phyloP scores from a whole-genome alignment of 2,888 invertebrate species.

The Trachelus iudaicus region DNA sequence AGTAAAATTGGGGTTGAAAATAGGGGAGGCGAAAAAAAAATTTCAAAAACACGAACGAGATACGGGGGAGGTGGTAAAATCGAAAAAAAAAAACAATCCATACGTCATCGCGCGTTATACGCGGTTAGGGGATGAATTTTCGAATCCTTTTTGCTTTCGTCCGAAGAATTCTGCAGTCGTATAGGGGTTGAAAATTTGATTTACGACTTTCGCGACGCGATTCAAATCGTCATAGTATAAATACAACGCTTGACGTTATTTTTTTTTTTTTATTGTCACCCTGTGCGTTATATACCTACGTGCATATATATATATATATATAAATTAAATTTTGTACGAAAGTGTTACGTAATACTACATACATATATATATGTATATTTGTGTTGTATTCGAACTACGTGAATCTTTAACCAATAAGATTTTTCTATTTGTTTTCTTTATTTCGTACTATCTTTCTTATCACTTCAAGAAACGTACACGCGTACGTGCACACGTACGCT shows the following conservation, averaged over 20 bases:
- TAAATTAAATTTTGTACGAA: background rate
- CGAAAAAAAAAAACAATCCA: conserved; percentile 14
- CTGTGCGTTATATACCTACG: too few relatives aligned
- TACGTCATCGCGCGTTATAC: too few relatives aligned
- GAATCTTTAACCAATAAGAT: background rate
- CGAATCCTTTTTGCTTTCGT: conserved; percentile 33
- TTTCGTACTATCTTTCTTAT: conserved; percentile 15
- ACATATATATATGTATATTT: background rate
- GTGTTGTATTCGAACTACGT: conserved; percentile 4
- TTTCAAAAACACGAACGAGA: background rate
- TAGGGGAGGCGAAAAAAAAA: conserved; percentile 6
- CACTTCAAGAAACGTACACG: conserved; percentile 27
- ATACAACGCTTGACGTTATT: too few relatives aligned
- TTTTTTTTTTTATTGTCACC: too few relatives aligned
- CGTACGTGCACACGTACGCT: background rate
- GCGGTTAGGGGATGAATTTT: conserved; percentile 20
- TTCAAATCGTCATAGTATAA: too few relatives aligned
- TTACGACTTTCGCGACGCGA: too few relatives aligned
- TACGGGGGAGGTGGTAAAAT: conserved; percentile 18
- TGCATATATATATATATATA: too few relatives aligned
- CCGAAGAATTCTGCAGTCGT: too few relatives aligned
- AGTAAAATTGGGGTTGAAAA: too few relatives aligned
- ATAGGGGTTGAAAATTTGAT: too few relatives aligned
- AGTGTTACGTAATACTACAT: background rate
- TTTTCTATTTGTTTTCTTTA: conserved; percentile 8